Evolutionary conservation across 2,797 vertebrate species (phyloP), one percentile per base, ranked within the genome.

Genomic region (Urosaurus nigricauda): DNA sequence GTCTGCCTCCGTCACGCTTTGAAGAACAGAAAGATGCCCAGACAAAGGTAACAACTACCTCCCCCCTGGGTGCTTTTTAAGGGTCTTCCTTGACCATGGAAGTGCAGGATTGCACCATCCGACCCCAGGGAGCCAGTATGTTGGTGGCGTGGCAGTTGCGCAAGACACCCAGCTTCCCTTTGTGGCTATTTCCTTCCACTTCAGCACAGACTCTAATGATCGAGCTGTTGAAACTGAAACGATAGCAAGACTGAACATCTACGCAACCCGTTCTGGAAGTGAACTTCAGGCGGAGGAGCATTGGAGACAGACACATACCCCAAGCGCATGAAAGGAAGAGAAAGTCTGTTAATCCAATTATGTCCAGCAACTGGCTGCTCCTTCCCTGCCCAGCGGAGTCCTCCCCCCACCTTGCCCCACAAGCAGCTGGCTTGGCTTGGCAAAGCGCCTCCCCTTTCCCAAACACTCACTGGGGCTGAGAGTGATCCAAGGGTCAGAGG

Each of bases 121-220:
- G 21, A 3, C 24, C n/a, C 35, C 29, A 12, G n/a, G 1, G 11
- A 14, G 47, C 70, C 2, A 2, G 1, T 8, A 5, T 3, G 3
- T 1, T 7, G 6, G 6, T 17, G 11, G 9, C 37, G 5, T 37
- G 73, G n/a, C 21, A 9, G 21, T 74, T 56, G 71, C 29, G 26
- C 24, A 58, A 85, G 35, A 0, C 8, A 1, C 79, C 60, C 47
- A 21, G 11, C 51, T 16, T 21, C 47, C 21, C 8, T 1, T 13
- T 19, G 7, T 21, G 21, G 1, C 8, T 4, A 3, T 21, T 43
- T 21, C 37, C 26, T 53, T 19, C 24, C 29, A 1, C 16, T 56
- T n/a, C n/a, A 19, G 26, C 83, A 71, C 47, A n/a, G 32, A 19
- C 6, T 56, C 32, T 21, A 53, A 56, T n/a, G 16, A 24, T 43